Conservation (phyloP, 2,113 vertebrate species). For the Fulica atra region DNA sequence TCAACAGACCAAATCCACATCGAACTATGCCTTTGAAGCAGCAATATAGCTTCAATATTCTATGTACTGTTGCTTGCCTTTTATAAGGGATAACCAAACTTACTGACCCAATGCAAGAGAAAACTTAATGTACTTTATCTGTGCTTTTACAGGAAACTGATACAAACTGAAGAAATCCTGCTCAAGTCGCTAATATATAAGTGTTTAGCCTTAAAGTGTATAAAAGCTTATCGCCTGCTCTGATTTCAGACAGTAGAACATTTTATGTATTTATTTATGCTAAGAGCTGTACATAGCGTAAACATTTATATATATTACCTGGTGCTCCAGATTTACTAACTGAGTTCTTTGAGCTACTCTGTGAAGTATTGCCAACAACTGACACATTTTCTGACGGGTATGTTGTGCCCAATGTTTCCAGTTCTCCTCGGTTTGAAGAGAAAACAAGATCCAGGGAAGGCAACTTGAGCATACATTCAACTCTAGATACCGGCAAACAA, state of each 20-base stretch:
- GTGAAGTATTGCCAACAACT: constrained; percentile 66
- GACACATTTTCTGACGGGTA: constrained; percentile 80
- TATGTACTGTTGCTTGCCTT: not conserved
- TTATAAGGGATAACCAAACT: not conserved
- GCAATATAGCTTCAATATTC: not conserved
- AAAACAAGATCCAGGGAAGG: constrained; percentile 97
- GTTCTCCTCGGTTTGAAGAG: constrained; percentile 94
- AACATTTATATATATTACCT: constrained; percentile 67
- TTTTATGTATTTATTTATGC: not conserved
- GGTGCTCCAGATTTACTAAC: constrained; percentile 79
- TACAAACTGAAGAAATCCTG: not conserved
- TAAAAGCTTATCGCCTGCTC: not conserved
- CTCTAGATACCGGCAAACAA: constrained; percentile 94
- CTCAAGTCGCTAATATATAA: not conserved
- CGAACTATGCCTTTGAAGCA: not conserved
- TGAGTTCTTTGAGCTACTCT: constrained; percentile 78
- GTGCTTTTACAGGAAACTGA: not conserved
- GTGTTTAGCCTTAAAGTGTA: not conserved
- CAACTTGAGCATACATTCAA: constrained; percentile 97
- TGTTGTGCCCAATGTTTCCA: constrained; percentile 83
- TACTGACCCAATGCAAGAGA: not conserved
- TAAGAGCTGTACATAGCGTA: not conserved
- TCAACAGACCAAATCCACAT: not conserved
- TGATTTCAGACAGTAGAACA: not conserved
- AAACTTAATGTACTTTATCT: not conserved